phyloP scores from a whole-genome alignment of 2,113 vertebrate species.

The Felis catus region DNA sequence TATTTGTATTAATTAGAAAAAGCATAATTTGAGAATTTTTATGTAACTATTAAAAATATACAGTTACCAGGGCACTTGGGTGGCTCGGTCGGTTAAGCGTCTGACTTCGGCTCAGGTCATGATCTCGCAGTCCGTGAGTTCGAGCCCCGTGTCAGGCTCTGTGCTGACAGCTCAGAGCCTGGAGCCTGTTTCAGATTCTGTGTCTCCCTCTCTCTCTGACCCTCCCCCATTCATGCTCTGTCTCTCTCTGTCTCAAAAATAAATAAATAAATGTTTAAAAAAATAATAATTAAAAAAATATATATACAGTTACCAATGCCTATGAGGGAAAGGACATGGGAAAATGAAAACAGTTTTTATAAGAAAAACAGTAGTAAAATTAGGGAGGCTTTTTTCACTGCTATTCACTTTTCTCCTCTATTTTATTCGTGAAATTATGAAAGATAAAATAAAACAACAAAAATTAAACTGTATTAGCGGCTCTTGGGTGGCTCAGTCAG shows the following conservation, averaged over 20 bases:
- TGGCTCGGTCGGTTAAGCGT: accelerated
- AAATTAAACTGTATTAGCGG: not conserved
- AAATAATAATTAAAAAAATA: not conserved
- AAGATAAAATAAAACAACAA: not conserved
- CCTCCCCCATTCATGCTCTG: not conserved
- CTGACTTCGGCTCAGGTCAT: too few relatives aligned
- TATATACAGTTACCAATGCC: not conserved
- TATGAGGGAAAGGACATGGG: not conserved
- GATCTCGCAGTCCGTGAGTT: too few relatives aligned
- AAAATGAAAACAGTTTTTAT: not conserved
- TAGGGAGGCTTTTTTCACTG: not conserved
- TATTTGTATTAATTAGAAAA: not conserved
- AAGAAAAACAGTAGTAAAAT: not conserved
- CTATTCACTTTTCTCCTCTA: not conserved
- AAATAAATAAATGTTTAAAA: too few relatives aligned
- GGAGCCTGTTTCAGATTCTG: too few relatives aligned
- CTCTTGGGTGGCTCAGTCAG: too few relatives aligned
- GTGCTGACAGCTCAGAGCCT: too few relatives aligned
- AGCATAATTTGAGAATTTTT: not conserved
- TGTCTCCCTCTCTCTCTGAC: too few relatives aligned
- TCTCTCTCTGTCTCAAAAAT: too few relatives aligned
- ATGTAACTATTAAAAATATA: too few relatives aligned
- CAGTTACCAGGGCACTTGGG: too few relatives aligned
- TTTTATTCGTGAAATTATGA: conserved; percentile 1
- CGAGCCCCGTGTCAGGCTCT: too few relatives aligned